Percentiles rank a stretch among this genome's conserved stretches.
Evolutionary conservation across 2,113 vertebrate species (phyloP).

Genomic region (Urocynchramus pylzowi): DNA sequence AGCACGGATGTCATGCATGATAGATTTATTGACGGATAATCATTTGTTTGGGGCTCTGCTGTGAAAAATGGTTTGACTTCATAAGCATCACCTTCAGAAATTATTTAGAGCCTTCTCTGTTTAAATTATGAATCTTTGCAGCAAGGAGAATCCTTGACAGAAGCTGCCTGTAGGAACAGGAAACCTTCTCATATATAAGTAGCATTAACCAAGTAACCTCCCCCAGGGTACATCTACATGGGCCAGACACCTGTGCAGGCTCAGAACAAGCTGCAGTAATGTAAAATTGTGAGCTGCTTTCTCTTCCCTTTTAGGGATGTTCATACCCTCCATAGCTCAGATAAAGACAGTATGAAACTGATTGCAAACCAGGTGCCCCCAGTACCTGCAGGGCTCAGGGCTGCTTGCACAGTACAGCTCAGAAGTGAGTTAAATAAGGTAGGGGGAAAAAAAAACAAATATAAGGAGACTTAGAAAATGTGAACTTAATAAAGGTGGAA

Average conservation of each 20-base stretch:
- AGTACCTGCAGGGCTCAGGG: not conserved
- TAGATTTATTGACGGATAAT: not conserved
- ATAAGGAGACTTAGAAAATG: not conserved
- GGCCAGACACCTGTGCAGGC: not conserved
- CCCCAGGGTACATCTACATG: not conserved
- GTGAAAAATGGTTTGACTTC: not conserved
- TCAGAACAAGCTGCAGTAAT: not conserved
- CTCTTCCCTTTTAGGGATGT: not conserved
- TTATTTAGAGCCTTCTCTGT: slow-evolving; percentile 31
- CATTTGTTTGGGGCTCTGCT: not conserved
- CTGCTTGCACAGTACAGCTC: not conserved
- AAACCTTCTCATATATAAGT: not conserved
- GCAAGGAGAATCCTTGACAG: not conserved
- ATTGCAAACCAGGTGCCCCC: not conserved
- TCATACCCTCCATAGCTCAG: not conserved
- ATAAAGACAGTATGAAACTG: not conserved
- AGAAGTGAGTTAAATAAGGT: not conserved
- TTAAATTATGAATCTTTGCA: slow-evolving; percentile 17
- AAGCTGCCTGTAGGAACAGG: not conserved
- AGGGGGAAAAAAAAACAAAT: not conserved
- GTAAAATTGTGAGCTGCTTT: not conserved
- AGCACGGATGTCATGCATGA: not conserved
- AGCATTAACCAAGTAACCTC: not conserved
- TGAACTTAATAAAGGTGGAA: not conserved
- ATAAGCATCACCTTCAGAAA: slow-evolving; percentile 13